Evolutionary conservation across 2,797 vertebrate genomes (phyloP).

Genomic region (Rhynchonycteris naso): DNA sequence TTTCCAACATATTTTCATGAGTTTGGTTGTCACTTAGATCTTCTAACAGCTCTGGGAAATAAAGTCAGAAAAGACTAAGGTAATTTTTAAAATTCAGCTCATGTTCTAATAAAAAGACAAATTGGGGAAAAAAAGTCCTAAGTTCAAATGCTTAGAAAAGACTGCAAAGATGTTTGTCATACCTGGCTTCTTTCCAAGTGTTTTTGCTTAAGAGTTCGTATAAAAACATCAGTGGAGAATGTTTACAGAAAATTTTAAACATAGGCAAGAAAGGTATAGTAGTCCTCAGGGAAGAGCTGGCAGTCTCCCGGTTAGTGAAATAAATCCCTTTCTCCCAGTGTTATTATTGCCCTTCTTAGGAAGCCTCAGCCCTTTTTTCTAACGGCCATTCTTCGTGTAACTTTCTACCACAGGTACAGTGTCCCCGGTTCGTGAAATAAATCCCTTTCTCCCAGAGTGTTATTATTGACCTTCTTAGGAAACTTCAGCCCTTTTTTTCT

Average conservation of each 20-base stretch:
- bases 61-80: conserved; percentile 21
- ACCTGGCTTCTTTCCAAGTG: background rate
- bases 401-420: too few relatives aligned
- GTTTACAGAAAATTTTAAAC: background rate
- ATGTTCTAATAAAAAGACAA: conserved; percentile 57
- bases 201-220: background rate
- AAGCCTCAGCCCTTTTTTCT: too few relatives aligned
- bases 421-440: background rate
- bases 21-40: background rate
- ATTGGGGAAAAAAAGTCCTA: conserved; percentile 9
- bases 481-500: background rate
- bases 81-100: conserved; percentile 34
- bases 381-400: too few relatives aligned
- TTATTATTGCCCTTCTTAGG: too few relatives aligned
- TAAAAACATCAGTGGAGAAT: conserved; percentile 10
- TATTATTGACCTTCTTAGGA: background rate
- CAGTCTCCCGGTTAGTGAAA: too few relatives aligned
- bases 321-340: too few relatives aligned
- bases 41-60: conserved; percentile 48
- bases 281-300: too few relatives aligned
- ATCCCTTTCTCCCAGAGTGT: background rate
- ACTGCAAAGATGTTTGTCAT: conserved; percentile 17
- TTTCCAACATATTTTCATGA: conserved; percentile 40
- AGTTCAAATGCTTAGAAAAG: conserved; percentile 42
- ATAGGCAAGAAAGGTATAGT: background rate